A percentile compares a stretch with the other conserved stretches of the same genome.
Conservation (phyloP, 2,888 invertebrate genomes). For the Polydrusus tereticollis region DNA sequence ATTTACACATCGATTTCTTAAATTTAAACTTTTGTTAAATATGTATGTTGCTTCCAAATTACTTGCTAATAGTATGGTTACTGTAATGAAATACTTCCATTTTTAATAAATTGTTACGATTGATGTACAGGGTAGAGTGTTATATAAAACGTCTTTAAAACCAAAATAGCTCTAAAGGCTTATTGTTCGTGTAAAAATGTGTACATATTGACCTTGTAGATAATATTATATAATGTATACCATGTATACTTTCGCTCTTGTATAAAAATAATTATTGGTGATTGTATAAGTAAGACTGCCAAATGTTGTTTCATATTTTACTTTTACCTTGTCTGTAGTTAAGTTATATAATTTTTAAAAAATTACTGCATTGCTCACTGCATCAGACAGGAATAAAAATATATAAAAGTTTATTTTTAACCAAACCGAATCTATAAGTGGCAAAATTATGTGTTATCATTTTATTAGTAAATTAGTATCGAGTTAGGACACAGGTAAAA, state of each 20-base stretch:
- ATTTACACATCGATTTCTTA: no score
- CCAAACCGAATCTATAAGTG: no score
- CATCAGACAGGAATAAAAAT: background rate
- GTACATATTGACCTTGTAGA: constrained; percentile 23
- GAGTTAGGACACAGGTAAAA: background rate
- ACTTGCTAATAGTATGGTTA: no score
- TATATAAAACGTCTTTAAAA: constrained; percentile 1
- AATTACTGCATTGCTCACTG: background rate
- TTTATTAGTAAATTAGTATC: background rate
- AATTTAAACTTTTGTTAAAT: no score
- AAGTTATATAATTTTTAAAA: background rate
- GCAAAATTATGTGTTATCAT: background rate
- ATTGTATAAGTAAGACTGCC: constrained; percentile 32
- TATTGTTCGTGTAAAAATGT: constrained; percentile 19
- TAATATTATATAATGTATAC: background rate
- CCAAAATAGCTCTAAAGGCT: background rate
- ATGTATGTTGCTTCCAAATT: background rate
- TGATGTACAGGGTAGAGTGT: constrained; percentile 31
- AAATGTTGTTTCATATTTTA: background rate
- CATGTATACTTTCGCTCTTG: constrained; percentile 13
- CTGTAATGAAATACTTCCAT: background rate
- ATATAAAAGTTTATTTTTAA: no score
- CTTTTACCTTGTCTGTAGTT: background rate
- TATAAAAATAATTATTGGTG: constrained; percentile 19
- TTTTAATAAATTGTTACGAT: background rate